These are phyloP conservation scores for Abscondita cerata DNA, from an alignment of 2,888 invertebrate genomes.

Conservation along the genomic window DNA sequence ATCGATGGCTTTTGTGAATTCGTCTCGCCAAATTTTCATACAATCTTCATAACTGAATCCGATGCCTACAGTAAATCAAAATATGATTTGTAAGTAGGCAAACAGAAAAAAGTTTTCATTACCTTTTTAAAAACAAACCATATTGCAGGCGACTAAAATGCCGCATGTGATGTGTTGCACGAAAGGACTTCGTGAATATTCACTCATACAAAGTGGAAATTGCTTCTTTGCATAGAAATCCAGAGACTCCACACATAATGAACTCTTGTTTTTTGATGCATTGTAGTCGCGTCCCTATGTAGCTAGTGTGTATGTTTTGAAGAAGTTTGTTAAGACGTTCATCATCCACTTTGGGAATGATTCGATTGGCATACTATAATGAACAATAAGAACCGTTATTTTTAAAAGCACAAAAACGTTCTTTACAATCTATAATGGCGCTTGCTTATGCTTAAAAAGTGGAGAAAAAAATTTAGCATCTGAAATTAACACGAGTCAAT, in stretches of 20 bases:
- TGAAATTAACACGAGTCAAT: no score
- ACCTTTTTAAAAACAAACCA: slow-evolving; percentile 88
- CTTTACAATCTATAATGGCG: no score
- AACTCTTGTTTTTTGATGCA: slow-evolving; percentile 58
- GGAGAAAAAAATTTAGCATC: no score
- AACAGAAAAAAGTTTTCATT: no score
- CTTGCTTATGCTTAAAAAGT: no score
- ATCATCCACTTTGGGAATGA: slow-evolving; percentile 81
- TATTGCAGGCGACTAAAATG: slow-evolving; percentile 91
- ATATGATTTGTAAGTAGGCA: no score
- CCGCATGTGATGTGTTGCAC: slow-evolving; percentile 84
- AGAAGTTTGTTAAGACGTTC: slow-evolving; percentile 78
- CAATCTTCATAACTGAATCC: slow-evolving; percentile 92
- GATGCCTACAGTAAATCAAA: no score
- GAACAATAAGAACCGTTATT: no score
- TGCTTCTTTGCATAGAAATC: slow-evolving; percentile 87
- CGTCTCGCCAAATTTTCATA: slow-evolving; percentile 87
- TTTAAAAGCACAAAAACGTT: no score
- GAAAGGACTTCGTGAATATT: slow-evolving; percentile 80
- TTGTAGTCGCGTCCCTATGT: slow-evolving; percentile 84
- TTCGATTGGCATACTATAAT: slow-evolving; percentile 67
- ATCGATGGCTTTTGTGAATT: slow-evolving; percentile 87
- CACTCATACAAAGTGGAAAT: slow-evolving; percentile 97
- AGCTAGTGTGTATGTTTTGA: slow-evolving; percentile 79
- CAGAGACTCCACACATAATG: slow-evolving; percentile 57